Evolutionary conservation across 2,888 invertebrate genomes (phyloP), one percentile per base, ranked within the genome.

Genomic region (Synanthedon vespiformis): DNA sequence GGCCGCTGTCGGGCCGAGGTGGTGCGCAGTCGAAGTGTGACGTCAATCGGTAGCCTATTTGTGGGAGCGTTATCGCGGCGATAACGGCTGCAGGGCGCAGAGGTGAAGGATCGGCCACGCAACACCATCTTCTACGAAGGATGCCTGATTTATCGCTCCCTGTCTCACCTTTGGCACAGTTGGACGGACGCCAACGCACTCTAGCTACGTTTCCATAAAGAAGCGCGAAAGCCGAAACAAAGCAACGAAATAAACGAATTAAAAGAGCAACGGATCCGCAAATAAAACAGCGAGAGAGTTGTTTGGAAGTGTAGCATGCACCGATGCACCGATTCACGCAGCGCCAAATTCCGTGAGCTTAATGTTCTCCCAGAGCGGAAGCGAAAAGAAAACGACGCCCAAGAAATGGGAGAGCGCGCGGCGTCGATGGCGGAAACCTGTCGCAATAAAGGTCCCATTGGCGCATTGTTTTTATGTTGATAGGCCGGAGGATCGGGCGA

Each of bases 41-140:
- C 83, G 83, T 84, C 83, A 83, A 82, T 81, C 74, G 74, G 73
- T 74, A 76, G 70, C 79, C 78, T 77, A 77, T 70, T 77, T 77
- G 75, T 60, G 65, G 58, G 40, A 40, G 73, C 64, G 68, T 68
- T 80, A 74, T 77, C 76, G 68, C 44, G 66, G 63, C 64, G 72
- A 58, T 60, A 59, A 59, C 58, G 56, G 64, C 34, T 10, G 34
- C 34, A 34, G 64, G 44, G 44, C 48, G 55, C 68, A 67, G 68
- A 75, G 84, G 85, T 85, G 84, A 85, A 82, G 81, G 82, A 72
- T 70, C 70, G 68, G 54, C 61, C 72, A 70, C 68, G 68, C 70
- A 68, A 67, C 70, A 62, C 71, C 67, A 68, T 57, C 57, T 68
- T 76, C 77, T 73, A 64, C 65, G 77, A 74, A 77, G 34, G 68